Conservation (phyloP, 1,140 invertebrate genomes). For the Chlorops oryzae region DNA sequence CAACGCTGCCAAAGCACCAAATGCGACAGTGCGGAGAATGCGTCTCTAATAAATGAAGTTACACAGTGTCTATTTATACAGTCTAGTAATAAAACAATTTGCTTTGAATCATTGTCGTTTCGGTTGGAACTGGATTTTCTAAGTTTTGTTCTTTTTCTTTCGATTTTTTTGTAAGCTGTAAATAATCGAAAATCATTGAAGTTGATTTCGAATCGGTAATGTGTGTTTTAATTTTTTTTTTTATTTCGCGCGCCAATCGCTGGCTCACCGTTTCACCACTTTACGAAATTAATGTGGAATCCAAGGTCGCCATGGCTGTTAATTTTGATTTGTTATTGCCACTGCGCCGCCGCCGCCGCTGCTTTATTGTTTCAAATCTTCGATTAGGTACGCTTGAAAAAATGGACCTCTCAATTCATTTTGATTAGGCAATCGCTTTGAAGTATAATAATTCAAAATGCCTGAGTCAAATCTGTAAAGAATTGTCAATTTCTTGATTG, state of each 20-base stretch:
- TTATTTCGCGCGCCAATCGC: background rate
- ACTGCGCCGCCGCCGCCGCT: background rate
- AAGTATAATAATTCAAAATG: background rate
- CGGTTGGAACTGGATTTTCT: background rate
- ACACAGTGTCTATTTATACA: background rate
- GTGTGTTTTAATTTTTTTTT: too few relatives aligned
- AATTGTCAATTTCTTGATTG: background rate
- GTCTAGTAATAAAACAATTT: background rate
- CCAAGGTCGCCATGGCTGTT: background rate
- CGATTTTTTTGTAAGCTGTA: background rate
- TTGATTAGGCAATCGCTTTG: background rate
- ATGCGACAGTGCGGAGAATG: background rate
- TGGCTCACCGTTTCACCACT: background rate
- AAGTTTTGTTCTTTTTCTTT: background rate
- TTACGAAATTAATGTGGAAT: background rate
- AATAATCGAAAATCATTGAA: background rate
- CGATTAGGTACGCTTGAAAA: too few relatives aligned
- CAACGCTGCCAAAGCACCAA: too few relatives aligned
- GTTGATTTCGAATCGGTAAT: too few relatives aligned
- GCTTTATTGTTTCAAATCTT: too few relatives aligned
- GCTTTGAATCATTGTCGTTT: background rate
- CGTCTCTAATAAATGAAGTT: background rate
- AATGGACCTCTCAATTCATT: too few relatives aligned
- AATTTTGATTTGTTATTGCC: background rate
- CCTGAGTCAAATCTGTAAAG: background rate